phyloP scores from a whole-genome alignment of 2,888 invertebrate species.

The Pinctada fucata region DNA sequence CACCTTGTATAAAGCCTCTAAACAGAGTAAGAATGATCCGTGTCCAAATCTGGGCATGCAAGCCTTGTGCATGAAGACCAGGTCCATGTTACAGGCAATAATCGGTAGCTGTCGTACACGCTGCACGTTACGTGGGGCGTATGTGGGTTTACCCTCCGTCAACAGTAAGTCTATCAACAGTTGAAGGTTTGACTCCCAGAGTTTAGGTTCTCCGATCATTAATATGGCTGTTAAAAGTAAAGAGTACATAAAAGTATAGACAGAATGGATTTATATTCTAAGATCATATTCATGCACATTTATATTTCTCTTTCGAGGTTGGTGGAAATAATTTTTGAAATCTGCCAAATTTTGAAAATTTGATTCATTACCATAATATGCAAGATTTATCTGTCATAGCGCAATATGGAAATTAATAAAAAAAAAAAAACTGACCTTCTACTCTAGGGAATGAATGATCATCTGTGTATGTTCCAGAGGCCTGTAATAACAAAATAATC shows the following conservation, averaged over 20 bases:
- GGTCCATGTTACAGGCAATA: constrained; percentile 77
- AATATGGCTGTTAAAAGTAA: constrained; percentile 67
- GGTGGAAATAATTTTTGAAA: too few species aligned
- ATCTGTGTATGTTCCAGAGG: constrained; percentile 57
- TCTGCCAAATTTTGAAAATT: too few species aligned
- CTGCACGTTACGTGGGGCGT: constrained; percentile 56
- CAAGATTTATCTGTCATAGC: not conserved
- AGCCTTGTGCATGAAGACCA: constrained; percentile 76
- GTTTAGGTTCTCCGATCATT: constrained; percentile 75
- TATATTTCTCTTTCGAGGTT: too few species aligned
- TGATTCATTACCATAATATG: not conserved
- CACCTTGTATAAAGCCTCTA: constrained; percentile 75
- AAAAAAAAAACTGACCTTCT: constrained; percentile 53
- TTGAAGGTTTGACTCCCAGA: constrained; percentile 76
- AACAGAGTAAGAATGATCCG: constrained; percentile 75
- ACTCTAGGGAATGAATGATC: constrained; percentile 59
- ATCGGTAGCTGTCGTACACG: constrained; percentile 71
- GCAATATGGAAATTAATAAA: too few species aligned
- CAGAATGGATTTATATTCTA: not conserved
- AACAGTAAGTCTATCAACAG: constrained; percentile 75
- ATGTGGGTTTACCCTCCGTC: constrained; percentile 75
- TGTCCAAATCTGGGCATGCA: constrained; percentile 77
- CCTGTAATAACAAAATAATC: constrained; percentile 16
- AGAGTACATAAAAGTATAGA: not conserved
- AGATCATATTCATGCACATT: not conserved